Evolutionary conservation across 2,888 invertebrate genomes (phyloP).

Genomic region (Stenoptilia bipunctidactyla): DNA sequence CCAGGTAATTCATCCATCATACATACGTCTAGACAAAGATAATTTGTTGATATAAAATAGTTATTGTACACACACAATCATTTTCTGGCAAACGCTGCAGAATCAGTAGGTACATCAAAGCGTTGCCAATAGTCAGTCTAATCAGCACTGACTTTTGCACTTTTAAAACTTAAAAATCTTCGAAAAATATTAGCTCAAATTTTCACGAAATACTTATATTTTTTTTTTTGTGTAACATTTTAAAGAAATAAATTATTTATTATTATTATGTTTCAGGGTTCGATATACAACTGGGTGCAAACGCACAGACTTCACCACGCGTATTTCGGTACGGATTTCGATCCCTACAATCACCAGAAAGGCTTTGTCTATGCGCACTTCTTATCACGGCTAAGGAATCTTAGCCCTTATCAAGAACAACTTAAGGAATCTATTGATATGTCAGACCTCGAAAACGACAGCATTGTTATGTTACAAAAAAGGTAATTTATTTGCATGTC

Average conservation of each 20-base stretch:
- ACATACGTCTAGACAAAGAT: too few relatives aligned
- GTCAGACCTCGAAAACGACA: conserved; percentile 82
- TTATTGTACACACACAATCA: too few relatives aligned
- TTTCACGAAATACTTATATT: too few relatives aligned
- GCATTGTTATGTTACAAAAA: conserved; percentile 85
- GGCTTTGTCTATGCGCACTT: conserved; percentile 89
- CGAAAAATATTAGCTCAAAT: too few relatives aligned
- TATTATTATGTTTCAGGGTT: conserved; percentile 69
- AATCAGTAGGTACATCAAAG: too few relatives aligned
- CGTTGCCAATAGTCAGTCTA: too few relatives aligned
- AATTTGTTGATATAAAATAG: too few relatives aligned
- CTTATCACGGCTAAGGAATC: conserved; percentile 75
- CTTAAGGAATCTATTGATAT: conserved; percentile 79
- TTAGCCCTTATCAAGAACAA: conserved; percentile 75
- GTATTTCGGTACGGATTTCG: conserved; percentile 80
- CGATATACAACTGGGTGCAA: conserved; percentile 87
- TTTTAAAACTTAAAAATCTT: too few relatives aligned
- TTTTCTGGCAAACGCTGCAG: too few relatives aligned
- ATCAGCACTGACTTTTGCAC: too few relatives aligned
- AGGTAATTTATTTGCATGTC: conserved; percentile 72
- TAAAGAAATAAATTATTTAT: too few relatives aligned
- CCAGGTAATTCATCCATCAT: conserved; percentile 86
- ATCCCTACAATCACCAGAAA: conserved; percentile 83
- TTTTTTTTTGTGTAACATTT: too few relatives aligned
- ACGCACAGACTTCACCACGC: conserved; percentile 87